phyloP scores from a whole-genome alignment of 2,113 vertebrate genomes.

The Etheostoma cragini region DNA sequence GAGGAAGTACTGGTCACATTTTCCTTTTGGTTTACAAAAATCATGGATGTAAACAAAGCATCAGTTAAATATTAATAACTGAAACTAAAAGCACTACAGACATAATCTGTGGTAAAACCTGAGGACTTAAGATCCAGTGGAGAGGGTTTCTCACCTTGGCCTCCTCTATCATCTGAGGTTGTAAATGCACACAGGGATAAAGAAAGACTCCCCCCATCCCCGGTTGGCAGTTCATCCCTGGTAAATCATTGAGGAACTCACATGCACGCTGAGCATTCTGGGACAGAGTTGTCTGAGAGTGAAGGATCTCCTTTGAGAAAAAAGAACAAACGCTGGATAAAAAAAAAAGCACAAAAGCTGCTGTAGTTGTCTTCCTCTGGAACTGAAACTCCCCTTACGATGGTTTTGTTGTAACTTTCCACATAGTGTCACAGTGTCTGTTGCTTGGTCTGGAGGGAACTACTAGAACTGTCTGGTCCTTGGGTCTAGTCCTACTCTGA shows the following conservation, averaged over 20 bases:
- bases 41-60: neutral
- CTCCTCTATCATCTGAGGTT: slow-evolving; percentile 28
- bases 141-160: slow-evolving; percentile 41
- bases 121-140: neutral
- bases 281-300: slow-evolving; percentile 44
- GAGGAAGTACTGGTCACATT: too few relatives aligned
- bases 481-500: too few relatives aligned
- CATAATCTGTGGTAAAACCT: neutral
- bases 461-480: too few relatives aligned
- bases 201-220: slow-evolving; percentile 53
- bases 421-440: too few relatives aligned
- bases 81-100: neutral
- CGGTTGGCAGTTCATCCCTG: slow-evolving; percentile 63
- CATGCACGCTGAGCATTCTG: slow-evolving; percentile 58
- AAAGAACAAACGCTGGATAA: neutral
- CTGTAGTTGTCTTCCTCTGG: too few relatives aligned
- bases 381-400: too few relatives aligned
- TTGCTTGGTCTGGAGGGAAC: too few relatives aligned
- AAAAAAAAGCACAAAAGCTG: neutral
- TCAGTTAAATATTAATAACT: neutral
- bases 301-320: slow-evolving; percentile 53
- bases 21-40: neutral
- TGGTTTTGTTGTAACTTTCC: too few relatives aligned
- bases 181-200: slow-evolving; percentile 58
- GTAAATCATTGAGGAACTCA: slow-evolving; percentile 54